Conservation (phyloP, 2,113 vertebrate genomes). For the Pterocles burchelli region DNA sequence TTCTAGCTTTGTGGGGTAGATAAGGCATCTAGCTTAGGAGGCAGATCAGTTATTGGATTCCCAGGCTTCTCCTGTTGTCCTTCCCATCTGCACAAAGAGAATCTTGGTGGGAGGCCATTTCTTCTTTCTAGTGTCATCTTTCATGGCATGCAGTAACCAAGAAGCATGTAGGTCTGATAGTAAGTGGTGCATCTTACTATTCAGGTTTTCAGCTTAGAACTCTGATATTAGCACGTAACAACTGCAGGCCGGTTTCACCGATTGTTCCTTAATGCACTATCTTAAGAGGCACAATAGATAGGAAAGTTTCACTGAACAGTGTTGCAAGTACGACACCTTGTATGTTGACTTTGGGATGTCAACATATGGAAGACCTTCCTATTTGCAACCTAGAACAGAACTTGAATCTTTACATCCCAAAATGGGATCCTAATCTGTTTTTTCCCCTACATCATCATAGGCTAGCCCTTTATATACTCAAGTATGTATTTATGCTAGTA, state of each 20-base stretch:
- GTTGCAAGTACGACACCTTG: background rate
- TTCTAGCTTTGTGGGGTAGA: background rate
- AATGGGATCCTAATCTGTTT: background rate
- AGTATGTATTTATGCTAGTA: background rate
- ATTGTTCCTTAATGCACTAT: background rate
- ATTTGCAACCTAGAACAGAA: background rate
- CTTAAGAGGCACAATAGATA: background rate
- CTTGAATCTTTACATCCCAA: background rate
- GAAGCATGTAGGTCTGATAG: background rate
- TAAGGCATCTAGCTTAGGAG: background rate
- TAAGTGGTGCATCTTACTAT: background rate
- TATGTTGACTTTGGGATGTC: background rate
- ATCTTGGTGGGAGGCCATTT: background rate
- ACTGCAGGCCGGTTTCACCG: background rate
- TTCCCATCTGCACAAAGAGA: background rate
- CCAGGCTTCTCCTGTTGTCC: background rate
- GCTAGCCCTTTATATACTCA: background rate
- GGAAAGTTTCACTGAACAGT: background rate
- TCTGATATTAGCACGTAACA: background rate
- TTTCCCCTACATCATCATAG: background rate
- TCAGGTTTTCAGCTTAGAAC: background rate
- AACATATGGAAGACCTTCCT: background rate
- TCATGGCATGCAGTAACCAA: background rate
- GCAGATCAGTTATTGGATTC: rapidly evolving
- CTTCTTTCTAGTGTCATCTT: background rate